These are phyloP conservation scores for Hesperophylax magnus DNA, from an alignment of 1,140 invertebrate species.

Conservation along the genomic window DNA sequence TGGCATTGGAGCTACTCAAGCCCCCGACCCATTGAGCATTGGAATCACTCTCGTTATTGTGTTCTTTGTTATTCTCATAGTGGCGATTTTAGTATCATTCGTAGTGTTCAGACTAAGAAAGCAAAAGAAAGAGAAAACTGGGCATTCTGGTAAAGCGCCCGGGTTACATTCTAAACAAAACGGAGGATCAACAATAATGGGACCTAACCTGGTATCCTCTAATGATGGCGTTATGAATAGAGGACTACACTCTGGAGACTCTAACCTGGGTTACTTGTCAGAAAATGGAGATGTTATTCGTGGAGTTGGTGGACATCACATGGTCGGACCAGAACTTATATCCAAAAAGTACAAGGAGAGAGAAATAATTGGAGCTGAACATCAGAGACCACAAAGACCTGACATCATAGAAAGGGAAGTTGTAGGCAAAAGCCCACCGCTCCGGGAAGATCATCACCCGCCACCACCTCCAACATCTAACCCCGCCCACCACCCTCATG, in stretches of 20 bases:
- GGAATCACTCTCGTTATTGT: slow-evolving; percentile 94
- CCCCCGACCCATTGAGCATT: slow-evolving; percentile 89
- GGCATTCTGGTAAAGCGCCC: slow-evolving; percentile 71
- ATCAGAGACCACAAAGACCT: slow-evolving; percentile 83
- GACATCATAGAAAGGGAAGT: slow-evolving; percentile 95
- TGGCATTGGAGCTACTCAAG: slow-evolving; percentile 81
- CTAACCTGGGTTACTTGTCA: slow-evolving; percentile 74
- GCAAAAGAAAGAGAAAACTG: slow-evolving; percentile 86
- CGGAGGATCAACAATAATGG: slow-evolving; percentile 71
- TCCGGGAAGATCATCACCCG: slow-evolving; percentile 83
- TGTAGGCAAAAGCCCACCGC: slow-evolving; percentile 82
- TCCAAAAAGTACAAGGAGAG: slow-evolving; percentile 92
- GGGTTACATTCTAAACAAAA: slow-evolving; percentile 77
- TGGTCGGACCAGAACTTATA: slow-evolving; percentile 84
- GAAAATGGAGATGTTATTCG: slow-evolving; percentile 79
- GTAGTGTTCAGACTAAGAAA: slow-evolving; percentile 89
- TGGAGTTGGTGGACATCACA: slow-evolving; percentile 76
- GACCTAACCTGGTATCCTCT: slow-evolving; percentile 71
- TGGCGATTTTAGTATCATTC: slow-evolving; percentile 91
- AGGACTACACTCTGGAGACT: slow-evolving; percentile 71
- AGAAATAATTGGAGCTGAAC: slow-evolving; percentile 78
- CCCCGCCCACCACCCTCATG: slow-evolving; percentile 76
- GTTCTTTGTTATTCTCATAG: slow-evolving; percentile 91
- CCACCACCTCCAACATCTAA: slow-evolving; percentile 77
- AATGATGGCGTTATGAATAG: slow-evolving; percentile 73